These are phyloP conservation scores for Goniozus legneri DNA, from an alignment of 1,140 invertebrate species.

Conservation along the genomic window DNA sequence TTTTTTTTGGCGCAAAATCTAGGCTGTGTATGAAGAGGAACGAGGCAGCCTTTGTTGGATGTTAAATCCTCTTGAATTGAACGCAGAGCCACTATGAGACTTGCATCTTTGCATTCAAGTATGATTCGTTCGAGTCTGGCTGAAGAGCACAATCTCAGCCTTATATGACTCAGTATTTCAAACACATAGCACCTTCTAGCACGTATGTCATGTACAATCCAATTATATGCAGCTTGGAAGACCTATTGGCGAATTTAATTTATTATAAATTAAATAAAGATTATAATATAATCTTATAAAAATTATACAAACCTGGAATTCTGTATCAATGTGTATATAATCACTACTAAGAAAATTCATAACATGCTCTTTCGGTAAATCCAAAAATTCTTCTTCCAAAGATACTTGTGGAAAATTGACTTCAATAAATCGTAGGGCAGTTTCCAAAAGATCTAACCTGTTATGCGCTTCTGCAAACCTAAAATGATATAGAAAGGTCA, in stretches of 20 bases:
- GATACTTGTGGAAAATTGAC: slow-evolving; percentile 80
- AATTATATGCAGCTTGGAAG: slow-evolving; percentile 84
- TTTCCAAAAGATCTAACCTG: slow-evolving; percentile 74
- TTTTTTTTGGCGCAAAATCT: slow-evolving; percentile 80
- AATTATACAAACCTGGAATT: slow-evolving; percentile 70
- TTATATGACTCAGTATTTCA: slow-evolving; percentile 79
- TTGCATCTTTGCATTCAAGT: slow-evolving; percentile 76
- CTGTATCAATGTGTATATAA: slow-evolving; percentile 84
- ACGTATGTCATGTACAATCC: slow-evolving; percentile 82
- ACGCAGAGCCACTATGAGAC: slow-evolving; percentile 74
- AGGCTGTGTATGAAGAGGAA: slow-evolving; percentile 72
- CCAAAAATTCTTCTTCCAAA: slow-evolving; percentile 86
- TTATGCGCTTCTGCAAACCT: slow-evolving; percentile 93
- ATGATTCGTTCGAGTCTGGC: slow-evolving; percentile 78
- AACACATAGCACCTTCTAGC: slow-evolving; percentile 80
- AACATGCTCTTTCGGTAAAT: slow-evolving; percentile 78
- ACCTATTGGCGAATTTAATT: slow-evolving; percentile 56
- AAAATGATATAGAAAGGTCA: slow-evolving; percentile 13
- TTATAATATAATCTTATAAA: slow-evolving; percentile 4
- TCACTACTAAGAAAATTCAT: slow-evolving; percentile 81
- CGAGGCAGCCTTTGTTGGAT: slow-evolving; percentile 72
- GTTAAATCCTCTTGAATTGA: slow-evolving; percentile 81
- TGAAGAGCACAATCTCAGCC: slow-evolving; percentile 81
- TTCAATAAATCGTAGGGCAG: slow-evolving; percentile 81
- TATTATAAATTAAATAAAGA: slow-evolving; percentile 27